Conservation (phyloP, 2,797 vertebrate species). For the Characodon lateralis region DNA sequence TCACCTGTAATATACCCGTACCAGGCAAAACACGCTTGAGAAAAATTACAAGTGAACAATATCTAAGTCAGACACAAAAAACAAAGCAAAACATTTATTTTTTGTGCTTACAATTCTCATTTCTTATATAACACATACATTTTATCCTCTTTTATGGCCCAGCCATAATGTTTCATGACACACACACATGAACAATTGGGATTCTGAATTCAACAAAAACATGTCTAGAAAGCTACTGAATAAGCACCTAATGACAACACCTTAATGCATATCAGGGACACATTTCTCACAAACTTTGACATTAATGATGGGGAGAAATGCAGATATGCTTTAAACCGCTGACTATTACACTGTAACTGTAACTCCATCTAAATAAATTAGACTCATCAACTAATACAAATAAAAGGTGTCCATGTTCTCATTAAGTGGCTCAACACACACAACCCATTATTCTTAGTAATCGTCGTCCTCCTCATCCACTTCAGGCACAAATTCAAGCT, state of each 20-base stretch:
- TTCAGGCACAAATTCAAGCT: constrained; percentile 73
- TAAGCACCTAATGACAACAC: constrained; percentile 64
- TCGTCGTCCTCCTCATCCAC: constrained; percentile 77
- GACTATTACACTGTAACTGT: constrained; percentile 46
- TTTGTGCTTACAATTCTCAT: constrained; percentile 71
- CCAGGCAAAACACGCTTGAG: neutral
- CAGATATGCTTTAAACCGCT: constrained; percentile 39
- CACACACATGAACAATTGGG: constrained; percentile 36
- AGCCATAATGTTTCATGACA: constrained; percentile 68
- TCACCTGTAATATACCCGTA: neutral
- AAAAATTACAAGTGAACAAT: neutral
- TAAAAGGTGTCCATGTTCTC: constrained; percentile 32
- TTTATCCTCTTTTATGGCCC: constrained; percentile 69
- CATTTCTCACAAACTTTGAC: constrained; percentile 45
- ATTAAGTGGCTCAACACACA: constrained; percentile 42
- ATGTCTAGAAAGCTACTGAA: constrained; percentile 47
- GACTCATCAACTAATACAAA: constrained; percentile 52
- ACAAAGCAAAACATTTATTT: constrained; percentile 72
- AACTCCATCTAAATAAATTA: constrained; percentile 69
- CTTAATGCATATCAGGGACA: constrained; percentile 56
- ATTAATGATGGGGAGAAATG: constrained; percentile 39
- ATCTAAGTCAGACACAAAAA: constrained; percentile 29
- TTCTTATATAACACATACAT: constrained; percentile 50
- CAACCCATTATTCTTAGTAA: constrained; percentile 65
- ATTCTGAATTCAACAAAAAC: constrained; percentile 39